A percentile compares a stretch with the other conserved stretches of the same genome.
Evolutionary conservation across 1,140 invertebrate species (phyloP).

Genomic region (Acromyrmex charruanus): DNA sequence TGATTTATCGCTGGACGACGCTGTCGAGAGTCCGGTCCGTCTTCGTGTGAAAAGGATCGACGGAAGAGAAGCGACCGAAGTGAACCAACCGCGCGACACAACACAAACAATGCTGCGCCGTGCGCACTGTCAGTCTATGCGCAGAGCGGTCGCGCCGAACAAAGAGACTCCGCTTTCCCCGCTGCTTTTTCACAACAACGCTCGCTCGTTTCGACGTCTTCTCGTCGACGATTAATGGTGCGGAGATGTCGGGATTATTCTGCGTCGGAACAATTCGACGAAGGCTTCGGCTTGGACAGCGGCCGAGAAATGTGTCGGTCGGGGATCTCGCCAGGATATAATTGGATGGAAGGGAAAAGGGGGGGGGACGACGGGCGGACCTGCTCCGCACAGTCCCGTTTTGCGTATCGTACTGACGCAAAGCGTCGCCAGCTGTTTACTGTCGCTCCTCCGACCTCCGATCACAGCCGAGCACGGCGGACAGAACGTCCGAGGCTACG

Average conservation of each 20-base stretch:
- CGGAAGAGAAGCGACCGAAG: constrained; percentile 50
- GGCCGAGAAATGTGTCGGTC: constrained; percentile 50
- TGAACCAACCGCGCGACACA: constrained; percentile 52
- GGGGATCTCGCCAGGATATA: constrained; percentile 46
- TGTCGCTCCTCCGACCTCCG: constrained; percentile 57
- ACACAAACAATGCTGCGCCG: constrained; percentile 81
- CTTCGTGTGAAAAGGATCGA: background rate
- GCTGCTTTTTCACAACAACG: constrained; percentile 47
- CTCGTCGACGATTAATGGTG: background rate
- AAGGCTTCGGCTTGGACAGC: background rate
- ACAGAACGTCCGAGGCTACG: constrained; percentile 68
- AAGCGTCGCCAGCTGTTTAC: constrained; percentile 84
- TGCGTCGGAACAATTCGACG: background rate
- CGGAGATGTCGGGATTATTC: background rate
- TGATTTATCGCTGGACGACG: background rate
- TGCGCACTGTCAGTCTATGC: constrained; percentile 72
- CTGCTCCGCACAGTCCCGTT: constrained; percentile 75
- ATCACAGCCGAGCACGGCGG: constrained; percentile 67
- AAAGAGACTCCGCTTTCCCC: constrained; percentile 79
- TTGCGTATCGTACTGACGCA: constrained; percentile 80
- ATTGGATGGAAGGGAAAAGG: constrained; percentile 37
- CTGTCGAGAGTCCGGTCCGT: background rate
- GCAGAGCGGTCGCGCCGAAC: constrained; percentile 75
- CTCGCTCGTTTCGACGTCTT: background rate
- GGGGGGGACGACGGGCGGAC: constrained; percentile 64